These are phyloP conservation scores for Agriopis aurantiaria DNA, from an alignment of 2,888 invertebrate species.

Conservation along the genomic window DNA sequence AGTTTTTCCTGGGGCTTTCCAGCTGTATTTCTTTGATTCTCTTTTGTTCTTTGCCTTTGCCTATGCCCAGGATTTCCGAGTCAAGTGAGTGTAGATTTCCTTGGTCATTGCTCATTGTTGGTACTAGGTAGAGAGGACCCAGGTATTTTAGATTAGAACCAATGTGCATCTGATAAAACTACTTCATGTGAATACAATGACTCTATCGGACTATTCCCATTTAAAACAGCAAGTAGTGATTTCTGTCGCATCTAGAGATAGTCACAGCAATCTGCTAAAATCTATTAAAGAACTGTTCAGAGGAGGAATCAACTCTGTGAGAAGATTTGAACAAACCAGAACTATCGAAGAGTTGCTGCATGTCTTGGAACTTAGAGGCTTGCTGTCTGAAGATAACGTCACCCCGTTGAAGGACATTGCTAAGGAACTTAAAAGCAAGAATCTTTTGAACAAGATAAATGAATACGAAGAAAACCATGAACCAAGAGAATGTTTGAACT, in stretches of 20 bases:
- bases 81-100: neutral
- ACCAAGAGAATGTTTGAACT: slow-evolving; percentile 54
- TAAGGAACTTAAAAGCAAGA: slow-evolving; percentile 56
- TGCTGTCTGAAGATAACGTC: slow-evolving; percentile 71
- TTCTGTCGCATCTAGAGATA: slow-evolving; percentile 61
- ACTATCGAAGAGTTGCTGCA: slow-evolving; percentile 67
- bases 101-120: too few relatives aligned
- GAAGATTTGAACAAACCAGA: slow-evolving; percentile 70
- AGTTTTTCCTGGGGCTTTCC: too few relatives aligned
- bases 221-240: slow-evolving; percentile 64
- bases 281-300: slow-evolving; percentile 68
- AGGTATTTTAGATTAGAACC: neutral
- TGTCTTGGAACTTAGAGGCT: slow-evolving; percentile 71
- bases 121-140: too few relatives aligned
- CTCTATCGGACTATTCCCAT: slow-evolving; percentile 65
- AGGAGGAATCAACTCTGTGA: slow-evolving; percentile 72
- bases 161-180: neutral
- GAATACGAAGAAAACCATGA: slow-evolving; percentile 63
- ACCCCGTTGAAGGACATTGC: slow-evolving; percentile 69
- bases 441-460: slow-evolving; percentile 58
- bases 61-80: neutral
- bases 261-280: slow-evolving; percentile 60
- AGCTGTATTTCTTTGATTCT: too few relatives aligned
- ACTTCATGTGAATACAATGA: slow-evolving; percentile 54
- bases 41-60: neutral